Base-by-base conservation (phyloP, 2,888 invertebrate species). In the Agrochola macilenta region DNA sequence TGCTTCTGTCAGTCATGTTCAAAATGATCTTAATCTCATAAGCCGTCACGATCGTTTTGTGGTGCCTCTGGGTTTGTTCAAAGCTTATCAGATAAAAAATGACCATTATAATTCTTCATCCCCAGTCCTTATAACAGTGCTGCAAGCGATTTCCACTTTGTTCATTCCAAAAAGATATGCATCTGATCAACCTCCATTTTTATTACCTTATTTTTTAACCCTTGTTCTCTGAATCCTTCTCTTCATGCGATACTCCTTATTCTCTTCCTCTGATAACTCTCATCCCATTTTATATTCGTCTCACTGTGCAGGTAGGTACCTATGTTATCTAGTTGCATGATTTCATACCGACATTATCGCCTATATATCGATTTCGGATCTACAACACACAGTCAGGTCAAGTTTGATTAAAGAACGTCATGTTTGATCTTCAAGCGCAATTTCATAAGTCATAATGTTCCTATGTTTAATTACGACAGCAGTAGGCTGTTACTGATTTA, bases 401-500 rank as follows among this genome's bases (percentile, higher is more conserved):
- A 70, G 9, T 43, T 68, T 58, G 35, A 61, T 54, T 39, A 30
- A 43, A 20, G 35, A 66, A 49, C 46, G 20, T 39, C 64, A 64
- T 39, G 39, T 57, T 2, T 30, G 39, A 39, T 39, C 39, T 46
- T 49, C 46, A 61, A 77, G 9, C 17, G 9, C 23, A 43, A 43
- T 20, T 1, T 12, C 26, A 78, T 30, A 30, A 72, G 20, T 63
- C 54, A 49, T n/a, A 39, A 49, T 9, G 9, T 8, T 9, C 43
- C 9, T 52, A 23, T 0, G 60, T 72, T 71, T 68, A 71, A 79
- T 46, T 57, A 26, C 39, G 12, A 66, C 4, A 43, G 35, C 14
- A 46, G 68, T 73, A 70, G 69, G 64, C 8, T 46, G 14, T 52
- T 54, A 58, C 46, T 76, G 64, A 72, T 74, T 70, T 75, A 63